Conservation (phyloP, 2,113 vertebrate species). For the Thermophis baileyi region DNA sequence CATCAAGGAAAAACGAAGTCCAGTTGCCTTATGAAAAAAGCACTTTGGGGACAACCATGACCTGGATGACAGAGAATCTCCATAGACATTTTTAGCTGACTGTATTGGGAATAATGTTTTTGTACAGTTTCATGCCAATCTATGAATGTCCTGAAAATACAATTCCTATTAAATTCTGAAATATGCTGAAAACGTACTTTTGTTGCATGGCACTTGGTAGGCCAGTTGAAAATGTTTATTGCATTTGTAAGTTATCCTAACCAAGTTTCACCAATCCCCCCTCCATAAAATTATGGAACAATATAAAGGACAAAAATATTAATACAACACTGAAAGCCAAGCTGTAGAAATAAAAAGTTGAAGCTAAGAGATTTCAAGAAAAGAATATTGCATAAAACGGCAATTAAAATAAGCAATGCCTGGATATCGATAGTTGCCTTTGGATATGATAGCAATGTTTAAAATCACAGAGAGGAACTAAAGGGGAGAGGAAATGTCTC, state of each 20-base stretch:
- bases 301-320: background rate
- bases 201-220: background rate
- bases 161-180: slow-evolving; percentile 9
- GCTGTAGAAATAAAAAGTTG: background rate
- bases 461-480: background rate
- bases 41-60: too few species aligned
- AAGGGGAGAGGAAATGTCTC: background rate
- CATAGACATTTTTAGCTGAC: background rate
- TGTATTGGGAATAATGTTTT: slow-evolving; percentile 44
- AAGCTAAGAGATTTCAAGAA: background rate
- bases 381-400: background rate
- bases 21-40: too few species aligned
- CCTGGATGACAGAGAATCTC: too few species aligned
- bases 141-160: slow-evolving; percentile 12
- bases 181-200: slow-evolving; percentile 13
- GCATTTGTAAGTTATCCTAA: background rate
- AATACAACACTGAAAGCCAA: background rate
- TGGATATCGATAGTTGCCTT: background rate
- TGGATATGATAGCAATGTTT: background rate
- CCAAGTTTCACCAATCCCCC: background rate
- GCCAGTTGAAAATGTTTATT: background rate
- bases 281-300: background rate
- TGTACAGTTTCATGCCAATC: slow-evolving; percentile 32
- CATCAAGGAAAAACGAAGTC: too few species aligned
- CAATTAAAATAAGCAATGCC: background rate